Conservation (phyloP, 1,140 invertebrate genomes). For the Nasonia vitripennis region DNA sequence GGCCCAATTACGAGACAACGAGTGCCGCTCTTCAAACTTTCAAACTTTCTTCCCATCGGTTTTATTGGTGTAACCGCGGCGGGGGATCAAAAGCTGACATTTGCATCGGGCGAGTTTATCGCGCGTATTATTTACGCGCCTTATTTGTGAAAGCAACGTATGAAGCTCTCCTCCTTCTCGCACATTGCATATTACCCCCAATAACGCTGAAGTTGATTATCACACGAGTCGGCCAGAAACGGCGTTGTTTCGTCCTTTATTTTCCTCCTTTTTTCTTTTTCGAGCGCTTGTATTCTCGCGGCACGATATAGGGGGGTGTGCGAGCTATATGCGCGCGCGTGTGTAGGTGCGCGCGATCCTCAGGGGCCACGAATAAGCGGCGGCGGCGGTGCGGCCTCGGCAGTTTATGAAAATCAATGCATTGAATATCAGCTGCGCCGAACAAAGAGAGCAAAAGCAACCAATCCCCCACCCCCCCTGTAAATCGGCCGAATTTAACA, state of each 20-base stretch:
- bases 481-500: slow-evolving; percentile 14
- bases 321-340: not conserved
- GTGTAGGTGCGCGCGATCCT: not conserved
- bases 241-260: no score
- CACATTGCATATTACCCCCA: no score
- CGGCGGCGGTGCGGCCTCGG: not conserved
- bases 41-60: not conserved
- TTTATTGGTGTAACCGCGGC: not conserved
- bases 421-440: not conserved
- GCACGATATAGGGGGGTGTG: not conserved
- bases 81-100: not conserved
- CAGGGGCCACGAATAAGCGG: not conserved
- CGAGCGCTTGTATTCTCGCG: no score
- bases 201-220: no score
- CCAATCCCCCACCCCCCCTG: not conserved
- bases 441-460: not conserved
- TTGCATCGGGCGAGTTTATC: not conserved
- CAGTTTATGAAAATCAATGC: slow-evolving; percentile 4
- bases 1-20: no score
- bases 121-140: slow-evolving; percentile 6
- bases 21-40: no score
- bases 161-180: not conserved
- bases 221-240: no score
- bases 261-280: no score
- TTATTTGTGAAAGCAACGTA: not conserved